Evolutionary conservation across 2,113 vertebrate species (phyloP).

Genomic region (Erpornis zantholeuca): DNA sequence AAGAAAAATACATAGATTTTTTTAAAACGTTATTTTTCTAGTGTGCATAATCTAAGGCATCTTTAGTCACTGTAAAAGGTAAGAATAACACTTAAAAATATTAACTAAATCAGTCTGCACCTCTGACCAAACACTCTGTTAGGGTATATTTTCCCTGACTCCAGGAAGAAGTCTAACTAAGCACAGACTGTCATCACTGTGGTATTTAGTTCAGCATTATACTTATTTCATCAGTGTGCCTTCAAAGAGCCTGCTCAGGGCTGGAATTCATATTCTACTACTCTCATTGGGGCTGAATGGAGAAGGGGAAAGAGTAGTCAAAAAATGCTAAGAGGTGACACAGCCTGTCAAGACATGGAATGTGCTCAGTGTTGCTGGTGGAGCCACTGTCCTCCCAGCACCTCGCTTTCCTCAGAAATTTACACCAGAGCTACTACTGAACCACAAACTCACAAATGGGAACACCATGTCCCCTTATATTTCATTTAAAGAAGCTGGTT

Average conservation of each 20-base stretch:
- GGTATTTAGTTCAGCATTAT: neutral
- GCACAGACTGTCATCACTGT: neutral
- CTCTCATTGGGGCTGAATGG: neutral
- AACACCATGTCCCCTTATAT: neutral
- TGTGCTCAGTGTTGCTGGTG: accelerated
- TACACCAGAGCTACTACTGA: neutral
- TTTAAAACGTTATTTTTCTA: neutral
- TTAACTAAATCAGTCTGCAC: neutral
- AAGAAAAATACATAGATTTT: neutral
- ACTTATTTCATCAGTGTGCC: neutral
- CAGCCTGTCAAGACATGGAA: neutral
- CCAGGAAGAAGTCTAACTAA: neutral
- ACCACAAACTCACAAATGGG: neutral
- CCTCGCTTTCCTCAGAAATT: neutral
- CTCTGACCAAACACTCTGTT: neutral
- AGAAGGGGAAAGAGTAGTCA: neutral
- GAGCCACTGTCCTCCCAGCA: neutral
- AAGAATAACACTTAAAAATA: neutral
- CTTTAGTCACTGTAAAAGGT: neutral
- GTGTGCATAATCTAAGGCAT: neutral
- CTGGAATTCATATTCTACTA: neutral
- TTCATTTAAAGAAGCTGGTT: neutral
- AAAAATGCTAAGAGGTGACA: neutral
- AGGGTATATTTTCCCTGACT: neutral
- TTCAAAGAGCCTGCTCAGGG: neutral